Conservation (phyloP, 2,888 invertebrate species). For the Temnothorax unifasciatus region DNA sequence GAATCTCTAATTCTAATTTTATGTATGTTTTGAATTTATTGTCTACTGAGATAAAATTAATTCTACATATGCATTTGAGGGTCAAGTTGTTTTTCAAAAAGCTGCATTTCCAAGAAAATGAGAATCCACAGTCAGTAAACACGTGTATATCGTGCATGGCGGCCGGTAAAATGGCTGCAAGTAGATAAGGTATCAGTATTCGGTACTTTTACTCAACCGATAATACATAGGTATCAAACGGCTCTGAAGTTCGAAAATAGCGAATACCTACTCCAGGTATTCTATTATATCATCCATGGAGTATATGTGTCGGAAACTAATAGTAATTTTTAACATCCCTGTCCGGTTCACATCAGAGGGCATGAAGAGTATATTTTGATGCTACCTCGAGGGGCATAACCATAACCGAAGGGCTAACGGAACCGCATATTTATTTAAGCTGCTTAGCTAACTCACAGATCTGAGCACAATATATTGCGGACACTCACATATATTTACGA, state of each 20-base stretch:
- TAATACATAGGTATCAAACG: background rate
- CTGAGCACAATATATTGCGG: background rate
- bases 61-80: background rate
- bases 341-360: conserved; percentile 11
- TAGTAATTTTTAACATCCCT: background rate
- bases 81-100: background rate
- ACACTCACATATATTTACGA: background rate
- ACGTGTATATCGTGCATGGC: background rate
- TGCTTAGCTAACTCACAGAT: background rate
- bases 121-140: conserved; percentile 19
- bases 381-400: background rate
- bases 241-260: background rate
- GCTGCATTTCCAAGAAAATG: background rate
- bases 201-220: conserved; percentile 19
- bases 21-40: too few species aligned
- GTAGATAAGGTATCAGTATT: conserved; percentile 21
- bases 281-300: background rate
- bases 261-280: conserved; percentile 3
- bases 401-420: too few species aligned
- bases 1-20: too few species aligned
- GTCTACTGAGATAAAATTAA: background rate
- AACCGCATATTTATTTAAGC: background rate
- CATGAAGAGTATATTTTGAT: background rate
- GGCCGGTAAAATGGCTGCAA: conserved; percentile 17
- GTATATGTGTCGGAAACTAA: background rate